phyloP scores from a whole-genome alignment of 2,113 vertebrate genomes.

The Otolemur garnettii region DNA sequence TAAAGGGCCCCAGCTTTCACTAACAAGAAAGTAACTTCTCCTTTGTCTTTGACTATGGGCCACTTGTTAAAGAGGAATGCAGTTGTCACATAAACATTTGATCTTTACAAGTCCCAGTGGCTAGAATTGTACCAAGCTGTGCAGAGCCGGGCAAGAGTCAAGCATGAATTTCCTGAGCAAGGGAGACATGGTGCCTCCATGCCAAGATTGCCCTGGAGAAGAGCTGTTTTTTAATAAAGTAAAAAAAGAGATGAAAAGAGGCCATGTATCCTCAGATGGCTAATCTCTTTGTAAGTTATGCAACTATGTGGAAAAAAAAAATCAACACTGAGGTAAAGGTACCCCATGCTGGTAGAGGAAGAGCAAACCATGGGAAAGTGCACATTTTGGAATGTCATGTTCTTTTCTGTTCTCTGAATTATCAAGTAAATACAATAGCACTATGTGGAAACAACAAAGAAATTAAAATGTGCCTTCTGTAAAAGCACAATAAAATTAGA shows the following conservation, averaged over 20 bases:
- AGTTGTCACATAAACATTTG: conserved; percentile 49
- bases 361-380: conserved; percentile 75
- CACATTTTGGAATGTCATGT: conserved; percentile 80
- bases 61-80: conserved; percentile 33
- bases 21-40: not conserved
- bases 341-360: conserved; percentile 74
- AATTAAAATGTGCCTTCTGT: conserved; percentile 79
- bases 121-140: not conserved
- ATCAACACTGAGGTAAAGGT: conserved; percentile 66
- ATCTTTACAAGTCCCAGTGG: conserved; percentile 41
- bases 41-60: conserved; percentile 46
- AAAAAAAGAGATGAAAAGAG: not conserved
- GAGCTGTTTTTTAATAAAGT: conserved; percentile 40
- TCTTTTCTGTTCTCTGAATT: conserved; percentile 84
- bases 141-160: conserved; percentile 7
- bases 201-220: conserved; percentile 8
- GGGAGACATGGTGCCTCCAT: not conserved
- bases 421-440: conserved; percentile 81
- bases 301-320: not conserved
- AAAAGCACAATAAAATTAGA: conserved; percentile 71
- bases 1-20: conserved; percentile 15
- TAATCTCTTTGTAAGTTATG: conserved; percentile 56
- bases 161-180: conserved; percentile 43
- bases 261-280: not conserved
- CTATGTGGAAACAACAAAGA: conserved; percentile 66